phyloP scores from a whole-genome alignment of 1,140 invertebrate species.

The Panulirus ornatus region DNA sequence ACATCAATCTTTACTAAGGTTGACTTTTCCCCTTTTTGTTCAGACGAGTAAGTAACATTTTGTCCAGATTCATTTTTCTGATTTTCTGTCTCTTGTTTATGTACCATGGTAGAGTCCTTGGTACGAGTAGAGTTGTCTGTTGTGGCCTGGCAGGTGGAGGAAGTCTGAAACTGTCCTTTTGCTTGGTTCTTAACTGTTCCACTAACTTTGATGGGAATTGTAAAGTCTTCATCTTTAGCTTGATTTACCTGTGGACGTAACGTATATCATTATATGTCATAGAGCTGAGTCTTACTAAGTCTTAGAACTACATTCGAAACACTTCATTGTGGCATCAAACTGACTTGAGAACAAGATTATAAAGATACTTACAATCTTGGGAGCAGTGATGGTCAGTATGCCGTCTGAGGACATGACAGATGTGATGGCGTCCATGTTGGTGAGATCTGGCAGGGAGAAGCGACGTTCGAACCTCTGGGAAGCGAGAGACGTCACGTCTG shows the following conservation, averaged over 20 bases:
- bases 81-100: neutral
- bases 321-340: no score
- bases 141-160: neutral
- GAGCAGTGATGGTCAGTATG: conserved; percentile 50
- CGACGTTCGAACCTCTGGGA: conserved; percentile 11
- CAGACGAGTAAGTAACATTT: neutral
- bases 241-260: neutral
- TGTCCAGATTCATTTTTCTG: neutral
- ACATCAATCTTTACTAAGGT: neutral
- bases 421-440: conserved; percentile 49
- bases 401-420: conserved; percentile 52
- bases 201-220: no score
- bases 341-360: no score
- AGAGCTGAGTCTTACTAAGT: no score
- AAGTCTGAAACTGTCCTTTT: neutral
- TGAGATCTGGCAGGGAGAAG: conserved; percentile 36
- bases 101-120: neutral
- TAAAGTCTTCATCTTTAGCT: neutral
- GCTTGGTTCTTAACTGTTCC: neutral
- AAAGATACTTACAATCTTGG: conserved; percentile 14
- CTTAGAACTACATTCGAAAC: no score
- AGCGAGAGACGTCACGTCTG: neutral
- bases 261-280: neutral
- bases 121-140: neutral
- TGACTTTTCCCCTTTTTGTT: neutral